Evolutionary conservation across 2,797 vertebrate genomes (phyloP).

Genomic region (Philypnodon macrostomus): DNA sequence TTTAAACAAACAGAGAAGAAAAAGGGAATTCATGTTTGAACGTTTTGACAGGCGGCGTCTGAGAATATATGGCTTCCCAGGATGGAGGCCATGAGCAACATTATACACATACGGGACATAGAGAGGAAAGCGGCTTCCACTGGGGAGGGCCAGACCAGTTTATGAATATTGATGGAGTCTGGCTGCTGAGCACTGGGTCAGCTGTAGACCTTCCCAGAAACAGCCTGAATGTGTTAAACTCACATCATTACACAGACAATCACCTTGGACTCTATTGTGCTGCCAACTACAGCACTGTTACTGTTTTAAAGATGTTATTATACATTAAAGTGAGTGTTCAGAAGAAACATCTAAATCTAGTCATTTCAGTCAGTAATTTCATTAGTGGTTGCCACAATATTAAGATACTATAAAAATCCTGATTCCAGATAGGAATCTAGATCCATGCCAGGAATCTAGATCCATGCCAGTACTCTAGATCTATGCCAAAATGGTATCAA

Average conservation of each 20-base stretch:
- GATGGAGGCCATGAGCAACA: slow-evolving; percentile 45
- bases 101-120: slow-evolving; percentile 26
- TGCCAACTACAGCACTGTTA: too few species aligned
- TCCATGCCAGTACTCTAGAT: too few species aligned
- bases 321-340: too few species aligned
- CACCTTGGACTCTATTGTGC: slow-evolving; percentile 16
- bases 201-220: slow-evolving; percentile 34
- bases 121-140: slow-evolving; percentile 47
- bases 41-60: slow-evolving; percentile 37
- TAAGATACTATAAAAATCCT: too few species aligned
- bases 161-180: slow-evolving; percentile 65
- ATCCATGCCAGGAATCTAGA: too few species aligned
- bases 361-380: too few species aligned
- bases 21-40: slow-evolving; percentile 40
- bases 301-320: too few species aligned
- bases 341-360: too few species aligned
- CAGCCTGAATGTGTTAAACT: slow-evolving; percentile 45
- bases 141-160: slow-evolving; percentile 45
- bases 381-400: too few species aligned
- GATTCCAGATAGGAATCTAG: too few species aligned
- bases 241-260: slow-evolving; percentile 36
- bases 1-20: slow-evolving; percentile 22
- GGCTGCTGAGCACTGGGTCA: slow-evolving; percentile 45
- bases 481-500: too few species aligned
- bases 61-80: slow-evolving; percentile 46